Evolutionary conservation across 2,888 invertebrate species (phyloP), one percentile per base, ranked within the genome.

Genomic region (Atherix ibis): DNA sequence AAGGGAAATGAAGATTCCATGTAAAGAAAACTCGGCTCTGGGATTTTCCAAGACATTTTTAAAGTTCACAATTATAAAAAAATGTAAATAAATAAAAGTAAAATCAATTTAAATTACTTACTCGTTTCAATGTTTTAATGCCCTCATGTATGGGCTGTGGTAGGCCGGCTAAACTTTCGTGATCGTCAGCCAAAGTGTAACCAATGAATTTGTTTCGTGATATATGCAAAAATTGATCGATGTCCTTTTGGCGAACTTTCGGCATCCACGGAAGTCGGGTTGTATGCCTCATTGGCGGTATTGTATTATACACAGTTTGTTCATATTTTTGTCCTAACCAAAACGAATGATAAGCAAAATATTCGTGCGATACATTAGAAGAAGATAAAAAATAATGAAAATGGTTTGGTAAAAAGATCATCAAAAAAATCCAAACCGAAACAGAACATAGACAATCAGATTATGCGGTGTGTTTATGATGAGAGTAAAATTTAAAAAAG

Each of bases 141-240:
- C 95, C 92, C 63, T 97, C 94, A 53, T 91, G 89, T 49, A 99
- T 95, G 0, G 97, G 95, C 49, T 85, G 82, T 1, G 98, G 98
- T 36, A 98, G 65, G 2, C 97, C 98, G 35, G 94, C 92, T 43
- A 94, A 67, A 34, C 92, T 92, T 40, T 76, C 76, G 36, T 80
- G 69, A 55, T 97, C 94, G 17, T 78, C 78, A 42, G 76, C 79
- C 31, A 98, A 68, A 35, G 82, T 82, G 56, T 89, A 98, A 0
- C 95, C 94, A 41, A 98, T 84, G 68, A 97, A 98, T 65, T 98
- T 99, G 41, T 82, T 70, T 40, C 95, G 66, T 1, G 91, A 87
- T 54, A 78, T 78, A 51, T 94, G 88, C 44, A 97, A 62, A 58
- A 95, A 97, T 53, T 74, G 70, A 51, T 95, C 92, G 40, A 97